Conservation (phyloP, 1,140 invertebrate genomes). For the Scaptomyza hsui region DNA sequence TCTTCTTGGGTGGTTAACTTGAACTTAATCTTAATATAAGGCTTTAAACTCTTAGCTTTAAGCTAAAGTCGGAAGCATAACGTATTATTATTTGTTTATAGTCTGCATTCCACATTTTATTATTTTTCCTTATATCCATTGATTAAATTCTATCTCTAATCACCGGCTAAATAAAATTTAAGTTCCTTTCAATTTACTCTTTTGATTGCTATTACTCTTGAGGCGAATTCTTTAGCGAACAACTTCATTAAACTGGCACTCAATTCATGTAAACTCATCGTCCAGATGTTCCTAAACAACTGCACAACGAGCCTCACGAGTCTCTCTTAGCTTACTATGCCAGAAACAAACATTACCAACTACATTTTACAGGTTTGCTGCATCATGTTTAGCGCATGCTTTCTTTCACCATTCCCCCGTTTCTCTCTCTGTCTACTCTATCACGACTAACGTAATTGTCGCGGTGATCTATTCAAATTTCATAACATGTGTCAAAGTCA, state of each 20-base stretch:
- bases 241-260: conserved; percentile 67
- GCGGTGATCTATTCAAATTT: conserved; percentile 78
- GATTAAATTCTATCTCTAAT: background rate
- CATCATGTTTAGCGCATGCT: conserved; percentile 35
- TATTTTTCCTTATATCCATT: background rate
- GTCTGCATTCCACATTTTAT: background rate
- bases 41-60: too few relatives aligned
- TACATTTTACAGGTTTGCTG: conserved; percentile 68
- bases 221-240: conserved; percentile 29
- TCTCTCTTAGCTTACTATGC: conserved; percentile 22
- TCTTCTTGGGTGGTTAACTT: background rate
- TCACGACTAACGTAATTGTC: conserved; percentile 23
- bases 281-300: conserved; percentile 60
- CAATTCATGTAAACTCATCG: conserved; percentile 65
- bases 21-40: too few relatives aligned
- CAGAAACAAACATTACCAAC: conserved; percentile 40
- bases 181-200: conserved; percentile 21
- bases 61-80: background rate
- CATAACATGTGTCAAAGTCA: conserved; percentile 80
- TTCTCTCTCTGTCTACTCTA: conserved; percentile 3
- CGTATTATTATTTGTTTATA: background rate
- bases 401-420: background rate
- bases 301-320: conserved; percentile 32
- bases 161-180: background rate
- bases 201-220: conserved; percentile 15